Base-by-base conservation (phyloP, 2,113 vertebrate species). In the Pelmatolapia mariae region DNA sequence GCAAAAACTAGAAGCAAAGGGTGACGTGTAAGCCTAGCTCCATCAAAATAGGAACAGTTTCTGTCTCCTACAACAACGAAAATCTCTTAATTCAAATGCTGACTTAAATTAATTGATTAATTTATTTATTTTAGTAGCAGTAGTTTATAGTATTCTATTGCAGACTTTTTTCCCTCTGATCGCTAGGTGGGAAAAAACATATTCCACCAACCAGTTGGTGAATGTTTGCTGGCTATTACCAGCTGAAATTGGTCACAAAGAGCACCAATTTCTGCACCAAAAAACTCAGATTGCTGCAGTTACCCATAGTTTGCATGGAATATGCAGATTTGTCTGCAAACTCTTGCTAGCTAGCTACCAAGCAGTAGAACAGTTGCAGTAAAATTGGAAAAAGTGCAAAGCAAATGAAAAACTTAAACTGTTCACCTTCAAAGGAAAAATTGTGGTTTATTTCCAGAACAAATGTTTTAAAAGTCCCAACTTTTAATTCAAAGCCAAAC, bases 121-220 rank as follows among this genome's bases (percentile, higher is more conserved):
- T 73, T 50, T 2, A 50, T 18, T 18, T 18, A 73, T 73, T 45
- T 73, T 26, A 24, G 63, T 68, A 40, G 63, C 4, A 76, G 29
- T 76, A 50, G 22, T 68, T 76, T 50, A 18, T 19, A 19, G 2
- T 76, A 47, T 76, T 50, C 43, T 26, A 12, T 31, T 76, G 43
- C 24, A 50, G 24, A 50, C 16, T 66, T 38, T 66, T 2, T 1
- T 0, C 19, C 40, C 0, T 73, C 22, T 18, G 63, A 40, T 68
- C 3, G 5, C 1, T 45, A 45, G 38, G 1, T 43, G 33, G 24
- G 13, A 71, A 26, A 71, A n/a, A n/a, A 8, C n/a, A 38, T 43
- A 71, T 43, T 43, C n/a, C 66, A 24, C 5, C 59, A 71, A 71
- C 36, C 66, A 71, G 8, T 24, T 73, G 22, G 38, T 26, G n/a